These are phyloP conservation scores for Didymodactylos carnosus DNA, from an alignment of 2,888 invertebrate genomes.

Conservation along the genomic window DNA sequence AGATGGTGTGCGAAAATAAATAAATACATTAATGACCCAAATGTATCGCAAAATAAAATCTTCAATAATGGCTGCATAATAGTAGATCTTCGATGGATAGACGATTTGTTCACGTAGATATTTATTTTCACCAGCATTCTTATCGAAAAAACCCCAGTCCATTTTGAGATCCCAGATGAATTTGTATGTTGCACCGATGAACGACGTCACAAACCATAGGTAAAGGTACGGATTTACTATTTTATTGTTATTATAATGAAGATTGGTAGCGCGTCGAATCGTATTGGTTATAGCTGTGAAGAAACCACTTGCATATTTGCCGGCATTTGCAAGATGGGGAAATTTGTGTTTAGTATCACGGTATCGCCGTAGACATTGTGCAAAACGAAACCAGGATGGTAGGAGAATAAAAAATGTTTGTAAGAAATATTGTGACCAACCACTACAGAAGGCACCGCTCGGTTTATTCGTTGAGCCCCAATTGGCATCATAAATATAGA, in stretches of 20 bases:
- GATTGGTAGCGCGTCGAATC: background rate
- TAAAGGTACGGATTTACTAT: constrained; percentile 8
- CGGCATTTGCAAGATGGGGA: constrained; percentile 60
- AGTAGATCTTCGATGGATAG: constrained; percentile 40
- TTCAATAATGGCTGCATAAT: constrained; percentile 86
- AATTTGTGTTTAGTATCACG: constrained; percentile 5
- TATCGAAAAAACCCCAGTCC: constrained; percentile 94
- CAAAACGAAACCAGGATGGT: constrained; percentile 92
- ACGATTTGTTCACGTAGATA: constrained; percentile 10
- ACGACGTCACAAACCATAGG: constrained; percentile 16
- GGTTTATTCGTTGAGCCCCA: constrained; percentile 21
- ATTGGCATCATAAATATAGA: constrained; percentile 46
- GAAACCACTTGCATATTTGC: constrained; percentile 77
- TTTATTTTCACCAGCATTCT: constrained; percentile 31
- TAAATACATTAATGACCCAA: constrained; percentile 46
- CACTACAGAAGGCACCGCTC: background rate
- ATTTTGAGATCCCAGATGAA: constrained; percentile 95
- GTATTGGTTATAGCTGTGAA: constrained; percentile 33
- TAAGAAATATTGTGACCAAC: background rate
- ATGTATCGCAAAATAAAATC: constrained; percentile 75
- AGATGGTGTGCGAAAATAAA: background rate
- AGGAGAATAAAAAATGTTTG: background rate
- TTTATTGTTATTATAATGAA: background rate
- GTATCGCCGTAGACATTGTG: constrained; percentile 42
- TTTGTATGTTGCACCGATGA: constrained; percentile 75